A percentile compares a stretch with the other conserved stretches of the same genome.
phyloP scores from a whole-genome alignment of 2,888 invertebrate species.

The Mesodorylaimus sp. region DNA sequence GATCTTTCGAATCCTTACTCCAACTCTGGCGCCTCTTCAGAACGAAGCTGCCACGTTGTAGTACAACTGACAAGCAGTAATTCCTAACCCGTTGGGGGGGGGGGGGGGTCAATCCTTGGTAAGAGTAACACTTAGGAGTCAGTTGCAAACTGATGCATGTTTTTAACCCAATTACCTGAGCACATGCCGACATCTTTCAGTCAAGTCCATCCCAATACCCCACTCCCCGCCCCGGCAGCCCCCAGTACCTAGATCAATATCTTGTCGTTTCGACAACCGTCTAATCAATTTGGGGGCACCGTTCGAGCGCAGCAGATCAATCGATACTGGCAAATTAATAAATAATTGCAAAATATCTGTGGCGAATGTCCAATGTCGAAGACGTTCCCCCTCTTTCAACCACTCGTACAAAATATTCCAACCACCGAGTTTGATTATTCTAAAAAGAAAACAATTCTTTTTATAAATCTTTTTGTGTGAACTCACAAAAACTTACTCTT shows the following conservation, averaged over 20 bases:
- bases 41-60: too few relatives aligned
- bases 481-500: constrained; percentile 41
- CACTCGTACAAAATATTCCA: constrained; percentile 77
- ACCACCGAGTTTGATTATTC: constrained; percentile 71
- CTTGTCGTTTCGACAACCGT: constrained; percentile 50
- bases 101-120: too few relatives aligned
- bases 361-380: constrained; percentile 67
- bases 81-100: too few relatives aligned
- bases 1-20: too few relatives aligned
- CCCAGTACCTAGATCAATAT: constrained; percentile 41
- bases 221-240: too few relatives aligned
- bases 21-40: too few relatives aligned
- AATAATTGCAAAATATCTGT: constrained; percentile 66
- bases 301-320: constrained; percentile 71
- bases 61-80: too few relatives aligned
- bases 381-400: constrained; percentile 66
- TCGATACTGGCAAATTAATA: constrained; percentile 67
- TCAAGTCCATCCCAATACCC: too few relatives aligned
- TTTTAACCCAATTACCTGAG: too few relatives aligned
- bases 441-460: constrained; percentile 24
- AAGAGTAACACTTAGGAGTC: too few relatives aligned
- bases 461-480: not conserved
- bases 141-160: too few relatives aligned
- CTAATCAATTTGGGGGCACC: constrained; percentile 79
- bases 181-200: too few relatives aligned